These are phyloP conservation scores for Caranx ignobilis DNA, from an alignment of 2,113 vertebrate species.

Conservation along the genomic window DNA sequence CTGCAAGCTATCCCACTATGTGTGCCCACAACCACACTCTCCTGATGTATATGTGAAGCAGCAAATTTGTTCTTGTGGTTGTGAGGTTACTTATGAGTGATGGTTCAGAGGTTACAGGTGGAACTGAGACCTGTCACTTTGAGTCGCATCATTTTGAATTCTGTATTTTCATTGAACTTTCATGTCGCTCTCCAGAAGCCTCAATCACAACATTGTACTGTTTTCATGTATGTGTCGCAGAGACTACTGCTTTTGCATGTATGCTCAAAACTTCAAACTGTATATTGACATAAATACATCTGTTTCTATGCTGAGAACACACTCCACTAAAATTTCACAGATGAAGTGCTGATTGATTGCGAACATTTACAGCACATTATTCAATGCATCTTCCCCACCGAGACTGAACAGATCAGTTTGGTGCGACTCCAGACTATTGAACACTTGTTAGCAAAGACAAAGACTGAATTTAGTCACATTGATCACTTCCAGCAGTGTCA, in stretches of 20 bases:
- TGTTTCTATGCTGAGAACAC: not conserved
- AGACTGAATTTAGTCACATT: too few species aligned
- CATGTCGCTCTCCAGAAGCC: not conserved
- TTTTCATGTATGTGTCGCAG: not conserved
- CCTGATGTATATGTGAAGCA: slow-evolving; percentile 17
- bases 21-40: slow-evolving; percentile 30
- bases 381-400: not conserved
- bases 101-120: slow-evolving; percentile 29
- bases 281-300: not conserved
- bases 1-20: slow-evolving; percentile 45
- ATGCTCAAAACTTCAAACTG: not conserved
- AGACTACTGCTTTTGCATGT: not conserved
- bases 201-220: not conserved
- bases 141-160: not conserved
- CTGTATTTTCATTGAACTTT: not conserved
- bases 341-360: not conserved
- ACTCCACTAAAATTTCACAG: not conserved
- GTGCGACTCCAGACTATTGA: too few species aligned
- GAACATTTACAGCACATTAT: not conserved
- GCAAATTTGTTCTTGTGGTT: slow-evolving; percentile 14
- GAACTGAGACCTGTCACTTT: slow-evolving; percentile 7
- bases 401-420: not conserved
- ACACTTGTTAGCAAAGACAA: too few species aligned
- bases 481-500: too few species aligned
- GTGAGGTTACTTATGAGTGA: not conserved